Conservation (phyloP, 1,140 invertebrate genomes). For the Odontomachus brunneus region DNA sequence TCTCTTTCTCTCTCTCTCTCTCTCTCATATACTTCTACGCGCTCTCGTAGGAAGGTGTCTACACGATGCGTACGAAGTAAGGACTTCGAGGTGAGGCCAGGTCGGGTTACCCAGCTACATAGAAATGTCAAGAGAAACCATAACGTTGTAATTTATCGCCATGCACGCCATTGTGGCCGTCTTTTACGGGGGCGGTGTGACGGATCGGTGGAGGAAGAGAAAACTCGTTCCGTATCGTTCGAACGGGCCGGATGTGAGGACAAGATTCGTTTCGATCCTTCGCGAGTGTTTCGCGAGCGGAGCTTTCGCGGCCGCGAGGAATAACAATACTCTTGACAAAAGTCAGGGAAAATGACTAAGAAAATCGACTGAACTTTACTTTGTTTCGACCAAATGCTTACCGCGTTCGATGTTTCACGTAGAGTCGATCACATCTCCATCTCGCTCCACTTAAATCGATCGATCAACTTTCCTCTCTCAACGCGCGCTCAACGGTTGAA, state of each 20-base stretch:
- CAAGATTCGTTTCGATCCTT: conserved; percentile 61
- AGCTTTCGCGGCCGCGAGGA: background rate
- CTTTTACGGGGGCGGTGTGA: conserved; percentile 83
- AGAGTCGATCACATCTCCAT: too few relatives aligned
- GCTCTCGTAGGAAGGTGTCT: conserved; percentile 50
- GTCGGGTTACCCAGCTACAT: conserved; percentile 82
- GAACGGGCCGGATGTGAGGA: conserved; percentile 56
- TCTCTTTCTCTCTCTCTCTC: background rate
- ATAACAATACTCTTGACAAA: background rate
- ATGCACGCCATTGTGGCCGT: conserved; percentile 80
- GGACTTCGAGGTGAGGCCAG: conserved; percentile 82
- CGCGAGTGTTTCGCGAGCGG: background rate
- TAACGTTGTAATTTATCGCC: conserved; percentile 85
- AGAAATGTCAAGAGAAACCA: conserved; percentile 84
- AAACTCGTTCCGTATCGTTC: conserved; percentile 74
- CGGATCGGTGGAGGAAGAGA: conserved; percentile 79
- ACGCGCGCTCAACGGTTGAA: too few relatives aligned
- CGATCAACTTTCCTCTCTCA: background rate
- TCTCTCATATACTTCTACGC: conserved; percentile 52
- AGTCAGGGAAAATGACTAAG: background rate
- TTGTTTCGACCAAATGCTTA: background rate
- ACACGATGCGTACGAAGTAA: conserved; percentile 71
- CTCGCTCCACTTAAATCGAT: conserved; percentile 9
- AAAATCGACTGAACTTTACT: conserved; percentile 4
- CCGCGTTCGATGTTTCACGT: too few relatives aligned